Conservation (phyloP, 1,140 invertebrate species). For the Dysdera silvatica region DNA sequence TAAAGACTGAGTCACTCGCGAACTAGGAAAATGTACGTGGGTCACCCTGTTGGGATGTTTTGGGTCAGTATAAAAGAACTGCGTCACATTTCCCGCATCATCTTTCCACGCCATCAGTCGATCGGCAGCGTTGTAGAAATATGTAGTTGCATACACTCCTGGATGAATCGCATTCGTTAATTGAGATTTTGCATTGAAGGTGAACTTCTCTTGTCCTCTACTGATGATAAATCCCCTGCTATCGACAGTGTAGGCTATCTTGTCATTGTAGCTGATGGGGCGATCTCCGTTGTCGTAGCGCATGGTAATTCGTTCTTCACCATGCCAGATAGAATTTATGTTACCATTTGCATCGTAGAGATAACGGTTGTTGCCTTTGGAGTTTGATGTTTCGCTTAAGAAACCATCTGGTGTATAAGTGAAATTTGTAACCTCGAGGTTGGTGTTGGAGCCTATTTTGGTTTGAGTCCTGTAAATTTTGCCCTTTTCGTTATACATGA, state of each 20-base stretch:
- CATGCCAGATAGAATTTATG: conserved; percentile 45
- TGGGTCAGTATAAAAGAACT: conserved; percentile 93
- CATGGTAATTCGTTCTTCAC: conserved; percentile 59
- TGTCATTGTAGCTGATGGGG: conserved; percentile 28
- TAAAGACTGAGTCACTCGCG: conserved; percentile 72
- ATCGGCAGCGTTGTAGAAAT: conserved; percentile 85
- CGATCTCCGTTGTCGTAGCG: conserved; percentile 74
- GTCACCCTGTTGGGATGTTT: conserved; percentile 66
- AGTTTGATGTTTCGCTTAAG: conserved; percentile 53
- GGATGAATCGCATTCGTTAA: conserved; percentile 62
- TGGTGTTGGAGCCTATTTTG: conserved; percentile 28
- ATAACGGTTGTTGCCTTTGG: conserved; percentile 76
- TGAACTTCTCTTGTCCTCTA: conserved; percentile 85
- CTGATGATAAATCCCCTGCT: conserved; percentile 78
- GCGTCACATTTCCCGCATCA: conserved; percentile 85
- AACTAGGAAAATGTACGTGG: conserved; percentile 80
- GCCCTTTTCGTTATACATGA: conserved; percentile 66
- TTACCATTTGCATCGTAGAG: conserved; percentile 94
- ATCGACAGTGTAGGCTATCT: conserved; percentile 63
- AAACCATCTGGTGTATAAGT: conserved; percentile 41
- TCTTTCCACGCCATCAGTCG: conserved; percentile 76
- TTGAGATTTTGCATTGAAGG: conserved; percentile 86
- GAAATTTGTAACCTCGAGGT: conserved; percentile 32
- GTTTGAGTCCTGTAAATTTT: conserved; percentile 49
- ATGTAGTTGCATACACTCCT: conserved; percentile 73